These are phyloP conservation scores for Brenthis ino DNA, from an alignment of 2,888 invertebrate species.

Conservation along the genomic window DNA sequence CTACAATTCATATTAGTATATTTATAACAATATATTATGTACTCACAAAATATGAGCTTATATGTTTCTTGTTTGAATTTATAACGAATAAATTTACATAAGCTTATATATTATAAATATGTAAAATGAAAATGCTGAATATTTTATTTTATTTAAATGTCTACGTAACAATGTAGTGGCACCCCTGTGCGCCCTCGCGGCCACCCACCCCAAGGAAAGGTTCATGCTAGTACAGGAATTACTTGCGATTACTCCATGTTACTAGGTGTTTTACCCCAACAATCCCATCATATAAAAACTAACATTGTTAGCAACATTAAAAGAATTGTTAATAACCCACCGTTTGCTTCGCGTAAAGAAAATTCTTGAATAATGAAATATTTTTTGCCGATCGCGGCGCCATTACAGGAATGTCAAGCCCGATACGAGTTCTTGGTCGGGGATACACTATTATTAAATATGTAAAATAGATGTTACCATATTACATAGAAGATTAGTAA, in stretches of 20 bases:
- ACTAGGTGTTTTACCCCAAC: constrained; percentile 49
- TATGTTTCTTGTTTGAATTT: background rate
- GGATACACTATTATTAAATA: background rate
- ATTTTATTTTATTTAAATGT: background rate
- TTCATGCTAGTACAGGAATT: constrained; percentile 41
- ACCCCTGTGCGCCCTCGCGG: constrained; percentile 34
- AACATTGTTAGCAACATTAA: constrained; percentile 36
- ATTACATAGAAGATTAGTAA: background rate
- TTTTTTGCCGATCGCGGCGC: constrained; percentile 38
- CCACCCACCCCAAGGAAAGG: constrained; percentile 34
- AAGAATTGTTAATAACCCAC: constrained; percentile 36
- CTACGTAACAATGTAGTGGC: constrained; percentile 8
- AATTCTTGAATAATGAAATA: constrained; percentile 41
- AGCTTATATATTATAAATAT: background rate
- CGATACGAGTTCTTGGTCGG: background rate
- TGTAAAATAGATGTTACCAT: background rate
- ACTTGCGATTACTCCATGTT: constrained; percentile 51
- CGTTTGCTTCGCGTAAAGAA: constrained; percentile 41
- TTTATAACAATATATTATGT: background rate
- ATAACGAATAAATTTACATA: background rate
- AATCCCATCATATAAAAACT: constrained; percentile 46
- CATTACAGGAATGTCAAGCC: constrained; percentile 29
- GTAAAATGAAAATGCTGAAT: background rate
- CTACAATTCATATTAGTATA: no score
- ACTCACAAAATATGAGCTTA: background rate